Base-by-base conservation (phyloP, 35 echinoderm and acorn worm genomes). In the Stichopus chloronotus region DNA sequence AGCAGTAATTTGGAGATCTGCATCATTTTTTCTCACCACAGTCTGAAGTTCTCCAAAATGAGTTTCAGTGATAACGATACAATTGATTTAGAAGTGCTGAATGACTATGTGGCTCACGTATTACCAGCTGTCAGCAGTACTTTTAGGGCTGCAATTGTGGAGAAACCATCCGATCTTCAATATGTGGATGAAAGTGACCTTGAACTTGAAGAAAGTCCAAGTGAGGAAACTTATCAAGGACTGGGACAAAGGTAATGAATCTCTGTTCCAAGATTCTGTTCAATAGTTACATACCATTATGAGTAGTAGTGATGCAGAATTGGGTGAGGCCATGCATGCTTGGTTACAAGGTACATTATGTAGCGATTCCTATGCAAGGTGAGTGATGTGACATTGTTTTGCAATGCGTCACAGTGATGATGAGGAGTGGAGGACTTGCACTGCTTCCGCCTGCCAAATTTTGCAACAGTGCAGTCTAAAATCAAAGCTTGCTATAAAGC, bases 181-280 rank as follows among this genome's bases (percentile, higher is more conserved):
- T 79, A 79, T 79, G 78, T 79, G 20, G 5, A 79, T 79, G 78
- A 79, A 79, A 3, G 21, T 22, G 78, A 79, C 52, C 78, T 79
- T 79, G 78, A 79, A 79, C 77, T 79, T 79, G 77, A 79, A 53
- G 78, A 53, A 22, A 79, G 78, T 79, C 78, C 78, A 79, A 53
- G 21, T 22, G 78, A 79, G 78, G 52, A 79, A 79, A 53, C 78
- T 79, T 22, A 22, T 79, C 20, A 79, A 79, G 78, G 78, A 53
- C 78, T 79, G 78, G 78, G 21, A 79, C 21, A 79, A 21, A 53
- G 78, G 78, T 79, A 79, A 79, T 63, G 59, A 10, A 63, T 63
- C 59, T 16, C 16, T 63, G 59, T 63, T 63, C 4, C 16, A 63
- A 63, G 4, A 63, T 63, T 63, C 59, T 63, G 59, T 63, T 63